phyloP scores from a whole-genome alignment of 2,113 vertebrate species.

The Ptilorrhoa leucosticta region DNA sequence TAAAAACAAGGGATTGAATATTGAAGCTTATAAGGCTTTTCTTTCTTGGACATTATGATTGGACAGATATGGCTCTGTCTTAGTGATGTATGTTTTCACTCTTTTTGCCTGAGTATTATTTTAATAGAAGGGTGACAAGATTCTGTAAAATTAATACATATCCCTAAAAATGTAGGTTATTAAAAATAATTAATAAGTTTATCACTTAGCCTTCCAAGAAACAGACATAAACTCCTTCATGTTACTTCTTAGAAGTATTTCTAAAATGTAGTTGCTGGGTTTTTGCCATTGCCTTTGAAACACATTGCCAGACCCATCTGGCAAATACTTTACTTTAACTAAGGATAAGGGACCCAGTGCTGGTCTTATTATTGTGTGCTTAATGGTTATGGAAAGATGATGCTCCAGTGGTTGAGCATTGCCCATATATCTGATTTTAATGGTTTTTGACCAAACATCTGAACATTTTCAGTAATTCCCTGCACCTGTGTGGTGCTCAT shows the following conservation, averaged over 20 bases:
- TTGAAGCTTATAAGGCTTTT: background rate
- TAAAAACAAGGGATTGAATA: background rate
- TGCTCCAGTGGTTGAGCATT: background rate
- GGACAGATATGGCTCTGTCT: background rate
- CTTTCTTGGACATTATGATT: background rate
- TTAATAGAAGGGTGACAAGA: background rate
- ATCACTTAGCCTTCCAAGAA: background rate
- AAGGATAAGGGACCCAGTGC: background rate
- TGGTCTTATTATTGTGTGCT: background rate
- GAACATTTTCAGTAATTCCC: background rate
- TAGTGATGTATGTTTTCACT: background rate
- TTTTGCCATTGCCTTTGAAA: background rate
- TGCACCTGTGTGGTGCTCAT: background rate
- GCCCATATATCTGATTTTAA: background rate
- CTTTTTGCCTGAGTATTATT: background rate
- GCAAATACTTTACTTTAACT: background rate
- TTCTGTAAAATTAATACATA: background rate
- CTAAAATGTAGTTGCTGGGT: background rate
- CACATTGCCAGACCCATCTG: background rate
- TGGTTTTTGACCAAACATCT: background rate
- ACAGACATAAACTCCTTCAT: background rate
- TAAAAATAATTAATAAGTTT: background rate
- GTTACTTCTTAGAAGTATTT: background rate
- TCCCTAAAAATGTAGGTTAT: background rate
- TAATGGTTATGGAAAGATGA: background rate